These are phyloP conservation scores for Montipora capitata DNA, from an alignment of 92 coral and sea anemone genomes.

Conservation along the genomic window DNA sequence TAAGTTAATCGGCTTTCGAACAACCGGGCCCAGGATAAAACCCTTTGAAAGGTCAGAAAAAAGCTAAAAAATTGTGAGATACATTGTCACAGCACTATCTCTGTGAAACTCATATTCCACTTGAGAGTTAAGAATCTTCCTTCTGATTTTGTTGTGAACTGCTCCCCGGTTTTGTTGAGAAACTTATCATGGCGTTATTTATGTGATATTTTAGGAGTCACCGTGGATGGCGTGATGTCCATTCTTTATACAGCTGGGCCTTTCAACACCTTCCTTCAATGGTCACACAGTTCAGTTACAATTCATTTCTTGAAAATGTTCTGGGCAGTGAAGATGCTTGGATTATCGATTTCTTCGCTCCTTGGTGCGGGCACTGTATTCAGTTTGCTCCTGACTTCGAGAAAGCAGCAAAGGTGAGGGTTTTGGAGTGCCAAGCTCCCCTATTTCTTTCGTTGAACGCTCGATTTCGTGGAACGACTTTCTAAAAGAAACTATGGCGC, in stretches of 20 bases:
- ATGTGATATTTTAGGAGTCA: slow-evolving; percentile 58
- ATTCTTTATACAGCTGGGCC: slow-evolving; percentile 92
- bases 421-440: background rate
- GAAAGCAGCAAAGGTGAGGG: slow-evolving; percentile 86
- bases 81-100: too few species aligned
- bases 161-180: background rate
- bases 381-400: slow-evolving; percentile 97
- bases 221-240: slow-evolving; percentile 96
- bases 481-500: too few species aligned
- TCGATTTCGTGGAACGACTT: too few species aligned
- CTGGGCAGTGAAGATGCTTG: slow-evolving; percentile 89
- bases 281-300: slow-evolving; percentile 80
- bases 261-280: slow-evolving; percentile 94
- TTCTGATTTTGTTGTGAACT: too few species aligned
- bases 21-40: too few species aligned
- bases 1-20: too few species aligned
- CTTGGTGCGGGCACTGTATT: slow-evolving; percentile 99
- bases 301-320: slow-evolving; percentile 77
- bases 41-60: too few species aligned
- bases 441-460: too few species aligned
- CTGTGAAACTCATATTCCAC: too few species aligned
- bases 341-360: slow-evolving; percentile 96
- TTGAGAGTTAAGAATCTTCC: too few species aligned
- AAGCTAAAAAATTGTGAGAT: too few species aligned
- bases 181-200: background rate